Conservation (phyloP, 2,797 vertebrate genomes). For the Nannoperca obscura region DNA sequence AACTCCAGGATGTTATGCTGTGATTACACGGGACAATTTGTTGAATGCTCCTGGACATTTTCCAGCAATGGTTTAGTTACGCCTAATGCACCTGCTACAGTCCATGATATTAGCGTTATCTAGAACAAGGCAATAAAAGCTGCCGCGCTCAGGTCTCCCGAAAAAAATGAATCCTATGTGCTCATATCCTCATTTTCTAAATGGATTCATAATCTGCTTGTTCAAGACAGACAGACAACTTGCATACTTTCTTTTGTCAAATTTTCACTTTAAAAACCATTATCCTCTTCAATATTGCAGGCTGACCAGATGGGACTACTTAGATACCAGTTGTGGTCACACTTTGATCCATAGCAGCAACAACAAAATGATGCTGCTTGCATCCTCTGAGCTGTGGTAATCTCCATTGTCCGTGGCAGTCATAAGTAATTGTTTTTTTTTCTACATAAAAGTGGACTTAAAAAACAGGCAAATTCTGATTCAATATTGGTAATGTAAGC, state of each 20-base stretch:
- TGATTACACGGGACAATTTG: neutral
- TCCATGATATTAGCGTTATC: neutral
- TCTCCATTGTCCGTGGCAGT: neutral
- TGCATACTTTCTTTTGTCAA: neutral
- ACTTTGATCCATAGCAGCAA: constrained; percentile 19
- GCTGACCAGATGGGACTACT: constrained; percentile 1
- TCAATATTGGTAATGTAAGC: neutral
- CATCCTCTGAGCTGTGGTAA: constrained; percentile 8
- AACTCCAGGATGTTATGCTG: neutral
- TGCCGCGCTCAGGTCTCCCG: neutral
- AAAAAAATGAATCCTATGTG: neutral
- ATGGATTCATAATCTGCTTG: neutral
- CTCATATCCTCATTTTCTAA: neutral
- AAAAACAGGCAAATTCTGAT: neutral
- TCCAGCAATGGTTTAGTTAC: neutral
- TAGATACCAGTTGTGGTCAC: constrained; percentile 1
- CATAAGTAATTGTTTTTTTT: neutral
- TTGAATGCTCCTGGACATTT: neutral
- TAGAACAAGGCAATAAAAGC: neutral
- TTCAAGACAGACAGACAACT: constrained; percentile 8
- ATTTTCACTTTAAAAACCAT: constrained; percentile 18
- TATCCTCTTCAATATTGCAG: constrained; percentile 6
- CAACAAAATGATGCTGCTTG: constrained; percentile 7
- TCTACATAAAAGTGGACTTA: neutral
- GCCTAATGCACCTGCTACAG: neutral